Conservation (phyloP, 2,888 invertebrate species). For the Scaptomyza reducta region DNA sequence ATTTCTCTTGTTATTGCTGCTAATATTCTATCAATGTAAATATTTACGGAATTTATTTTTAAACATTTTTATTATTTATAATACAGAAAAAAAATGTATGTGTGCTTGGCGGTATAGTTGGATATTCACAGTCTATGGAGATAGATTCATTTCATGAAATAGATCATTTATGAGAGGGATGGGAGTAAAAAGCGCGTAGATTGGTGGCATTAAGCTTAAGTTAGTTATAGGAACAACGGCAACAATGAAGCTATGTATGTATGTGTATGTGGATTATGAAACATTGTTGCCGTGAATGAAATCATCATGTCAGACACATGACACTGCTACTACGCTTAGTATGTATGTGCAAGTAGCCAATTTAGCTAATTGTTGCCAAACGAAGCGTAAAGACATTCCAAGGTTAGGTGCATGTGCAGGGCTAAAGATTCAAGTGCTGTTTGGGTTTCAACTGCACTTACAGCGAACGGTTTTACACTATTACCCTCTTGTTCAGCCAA, state of each 20-base stretch:
- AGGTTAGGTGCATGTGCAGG: conserved; percentile 33
- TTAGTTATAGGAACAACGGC: conserved; percentile 3
- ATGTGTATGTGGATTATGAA: conserved; percentile 1
- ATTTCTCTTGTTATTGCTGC: conserved; percentile 14
- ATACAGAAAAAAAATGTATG: conserved; percentile 16
- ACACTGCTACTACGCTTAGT: conserved; percentile 5
- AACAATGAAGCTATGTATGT: background rate
- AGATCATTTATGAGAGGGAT: conserved; percentile 33
- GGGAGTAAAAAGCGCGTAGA: conserved; percentile 26
- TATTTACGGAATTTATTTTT: conserved; percentile 74
- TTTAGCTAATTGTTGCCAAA: conserved; percentile 55
- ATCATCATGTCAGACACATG: conserved; percentile 34
- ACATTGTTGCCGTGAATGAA: conserved; percentile 33
- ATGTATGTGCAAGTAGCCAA: conserved; percentile 21
- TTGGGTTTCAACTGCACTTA: conserved; percentile 66
- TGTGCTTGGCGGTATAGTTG: conserved; percentile 8
- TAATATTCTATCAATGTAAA: conserved; percentile 64
- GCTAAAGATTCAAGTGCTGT: conserved; percentile 20
- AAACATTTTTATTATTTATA: no score
- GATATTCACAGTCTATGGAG: conserved; percentile 1
- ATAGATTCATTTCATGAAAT: conserved; percentile 67
- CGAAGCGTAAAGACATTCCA: conserved; percentile 61
- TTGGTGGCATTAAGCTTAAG: conserved; percentile 31
- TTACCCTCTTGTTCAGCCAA: conserved; percentile 75
- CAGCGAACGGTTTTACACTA: conserved; percentile 64